Evolutionary conservation across 2,113 vertebrate species (phyloP), one percentile per base, ranked within the genome.

Genomic region (Xiphophorus hellerii): DNA sequence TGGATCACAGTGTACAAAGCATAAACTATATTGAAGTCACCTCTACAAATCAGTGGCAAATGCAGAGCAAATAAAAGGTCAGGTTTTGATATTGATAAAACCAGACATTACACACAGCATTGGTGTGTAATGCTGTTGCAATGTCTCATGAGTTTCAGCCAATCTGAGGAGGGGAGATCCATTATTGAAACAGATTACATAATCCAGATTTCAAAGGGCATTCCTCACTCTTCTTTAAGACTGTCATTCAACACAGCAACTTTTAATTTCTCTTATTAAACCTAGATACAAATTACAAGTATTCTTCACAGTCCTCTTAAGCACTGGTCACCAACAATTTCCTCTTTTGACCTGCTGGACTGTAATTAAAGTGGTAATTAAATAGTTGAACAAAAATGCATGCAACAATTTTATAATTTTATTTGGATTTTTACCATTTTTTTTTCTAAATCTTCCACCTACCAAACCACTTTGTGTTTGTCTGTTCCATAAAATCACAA

Each of bases 161-260:
- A 35, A 73, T 82, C 66, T 69, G 69, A 71, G 76, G 73, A 80
- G 71, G 64, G 66, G 1, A 78, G 51, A 31, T 61, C 66, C 37
- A 67, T 54, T 73, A 64, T 64, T 48, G 20, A 29, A 22, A 28
- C 77, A 74, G 48, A 48, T 85, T 87, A 75, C 67, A 84, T 84
- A 82, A 89, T 69, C 33, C 33, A 67, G 60, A 67, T 86, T 84
- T 89, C 73, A 84, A 65, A 58, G n/a, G 5, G 11, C 29, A 69
- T 30, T 14, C 48, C 63, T 84, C 72, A 31, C 27, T 60, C 42
- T 78, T 62, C 73, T 84, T 72, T 3, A 81, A n/a, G n/a, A 66
- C 27, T 35, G 58, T 71, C 20, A 4, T 31, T 15, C 25, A 54
- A 5, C 4, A 54, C 22, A 54, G 5, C 25, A 25, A 54, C 8